A percentile compares a stretch with the other conserved stretches of the same genome.
Evolutionary conservation across 2,113 vertebrate genomes (phyloP).

Genomic region (Tragelaphus strepsiceros): DNA sequence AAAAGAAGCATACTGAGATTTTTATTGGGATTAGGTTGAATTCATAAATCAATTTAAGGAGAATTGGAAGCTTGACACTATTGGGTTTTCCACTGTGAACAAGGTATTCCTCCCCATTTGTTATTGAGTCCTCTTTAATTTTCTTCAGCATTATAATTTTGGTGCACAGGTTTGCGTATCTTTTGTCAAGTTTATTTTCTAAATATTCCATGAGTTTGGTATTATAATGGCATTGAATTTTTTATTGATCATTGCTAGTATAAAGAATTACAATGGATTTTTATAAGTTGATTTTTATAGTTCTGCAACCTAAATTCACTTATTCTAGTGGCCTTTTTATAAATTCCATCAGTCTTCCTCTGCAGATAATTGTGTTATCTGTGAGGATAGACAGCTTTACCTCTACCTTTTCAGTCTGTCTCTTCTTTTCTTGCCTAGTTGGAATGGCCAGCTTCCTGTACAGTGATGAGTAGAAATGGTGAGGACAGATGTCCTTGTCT

Average conservation of each 20-base stretch:
- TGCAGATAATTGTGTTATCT: not conserved
- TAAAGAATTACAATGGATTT: not conserved
- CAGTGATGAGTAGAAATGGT: not conserved
- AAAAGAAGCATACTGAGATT: not conserved
- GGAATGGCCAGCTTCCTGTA: not conserved
- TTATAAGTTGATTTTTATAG: not conserved
- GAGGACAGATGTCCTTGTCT: not conserved
- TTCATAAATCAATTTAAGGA: not conserved
- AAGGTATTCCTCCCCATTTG: not conserved
- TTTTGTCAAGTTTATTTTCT: slow-evolving; percentile 10
- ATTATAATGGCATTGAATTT: not conserved
- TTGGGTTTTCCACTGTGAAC: not conserved
- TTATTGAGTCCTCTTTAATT: not conserved
- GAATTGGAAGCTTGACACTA: not conserved
- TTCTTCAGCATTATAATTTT: not conserved
- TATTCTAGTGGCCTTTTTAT: not conserved
- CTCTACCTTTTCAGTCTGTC: not conserved
- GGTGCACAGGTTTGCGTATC: not conserved
- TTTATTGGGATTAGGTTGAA: not conserved
- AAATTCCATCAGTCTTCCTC: not conserved
- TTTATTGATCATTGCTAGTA: not conserved
- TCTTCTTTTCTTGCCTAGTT: not conserved
- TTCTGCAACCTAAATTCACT: not conserved
- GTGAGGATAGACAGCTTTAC: not conserved
- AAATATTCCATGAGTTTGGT: not conserved